Conservation (phyloP, 1,140 invertebrate genomes). For the Varroa destructor region DNA sequence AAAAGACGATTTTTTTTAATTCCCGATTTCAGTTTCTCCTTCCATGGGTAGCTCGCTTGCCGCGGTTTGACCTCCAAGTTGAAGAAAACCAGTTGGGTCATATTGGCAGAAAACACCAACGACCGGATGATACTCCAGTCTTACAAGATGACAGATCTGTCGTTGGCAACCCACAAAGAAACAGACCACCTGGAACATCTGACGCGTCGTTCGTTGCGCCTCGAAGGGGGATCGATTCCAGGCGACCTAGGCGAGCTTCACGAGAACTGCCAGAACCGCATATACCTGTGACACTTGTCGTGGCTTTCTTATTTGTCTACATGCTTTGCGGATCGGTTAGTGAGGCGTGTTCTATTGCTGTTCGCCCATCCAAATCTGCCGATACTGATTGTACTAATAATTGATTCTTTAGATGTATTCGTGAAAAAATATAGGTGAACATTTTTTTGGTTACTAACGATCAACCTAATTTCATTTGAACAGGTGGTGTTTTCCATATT, state of each 20-base stretch:
- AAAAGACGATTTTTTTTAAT: too few relatives aligned
- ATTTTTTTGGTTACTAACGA: too few relatives aligned
- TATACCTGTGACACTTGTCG: conserved; percentile 46
- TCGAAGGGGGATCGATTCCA: too few relatives aligned
- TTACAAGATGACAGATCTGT: not conserved
- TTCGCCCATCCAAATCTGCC: conserved; percentile 16
- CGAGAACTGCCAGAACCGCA: conserved; percentile 10
- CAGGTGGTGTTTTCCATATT: conserved; percentile 38
- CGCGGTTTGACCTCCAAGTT: not conserved
- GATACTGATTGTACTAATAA: not conserved
- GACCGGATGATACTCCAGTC: too few relatives aligned
- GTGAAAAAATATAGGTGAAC: not conserved
- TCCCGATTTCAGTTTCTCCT: conserved; percentile 1
- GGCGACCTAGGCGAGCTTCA: not conserved
- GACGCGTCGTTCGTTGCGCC: not conserved
- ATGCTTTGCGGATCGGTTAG: conserved; percentile 49
- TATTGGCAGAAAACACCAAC: not conserved
- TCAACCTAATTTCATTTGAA: not conserved
- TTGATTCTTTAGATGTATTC: not conserved
- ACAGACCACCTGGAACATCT: not conserved
- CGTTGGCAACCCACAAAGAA: not conserved
- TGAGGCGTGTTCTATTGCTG: conserved; percentile 32
- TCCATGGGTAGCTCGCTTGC: conserved; percentile 16
- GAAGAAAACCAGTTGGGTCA: not conserved
- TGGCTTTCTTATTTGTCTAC: conserved; percentile 59